A percentile compares a stretch with the other conserved stretches of the same genome.
phyloP scores from a whole-genome alignment of 2,888 invertebrate genomes.

The Matsumyia berberina region DNA sequence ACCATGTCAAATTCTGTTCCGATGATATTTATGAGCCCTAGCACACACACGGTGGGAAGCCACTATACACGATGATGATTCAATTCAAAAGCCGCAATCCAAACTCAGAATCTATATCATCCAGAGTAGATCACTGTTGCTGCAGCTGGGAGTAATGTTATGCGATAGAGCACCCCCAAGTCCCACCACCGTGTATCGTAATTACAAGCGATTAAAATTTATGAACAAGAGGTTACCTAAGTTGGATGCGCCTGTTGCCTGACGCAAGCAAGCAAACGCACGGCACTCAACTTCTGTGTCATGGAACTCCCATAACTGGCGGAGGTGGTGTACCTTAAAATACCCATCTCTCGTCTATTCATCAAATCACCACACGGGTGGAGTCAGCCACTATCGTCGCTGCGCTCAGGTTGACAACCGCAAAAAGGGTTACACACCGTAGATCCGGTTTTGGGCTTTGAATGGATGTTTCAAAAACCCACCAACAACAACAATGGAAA shows the following conservation, averaged over 20 bases:
- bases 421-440: slow-evolving; percentile 68
- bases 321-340: slow-evolving; percentile 38
- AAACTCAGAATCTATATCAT: slow-evolving; percentile 51
- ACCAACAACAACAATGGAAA: slow-evolving; percentile 44
- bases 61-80: slow-evolving; percentile 36
- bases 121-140: slow-evolving; percentile 46
- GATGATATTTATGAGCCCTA: slow-evolving; percentile 71
- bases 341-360: slow-evolving; percentile 27
- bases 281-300: slow-evolving; percentile 37
- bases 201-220: slow-evolving; percentile 69
- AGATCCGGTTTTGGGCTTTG: slow-evolving; percentile 62
- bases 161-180: slow-evolving; percentile 9
- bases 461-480: slow-evolving; percentile 61
- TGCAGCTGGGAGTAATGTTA: slow-evolving; percentile 23
- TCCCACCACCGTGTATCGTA: slow-evolving; percentile 8
- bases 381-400: slow-evolving; percentile 31
- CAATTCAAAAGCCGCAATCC: slow-evolving; percentile 43
- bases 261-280: slow-evolving; percentile 30
- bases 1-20: slow-evolving; percentile 64
- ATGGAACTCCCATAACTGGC: slow-evolving; percentile 58
- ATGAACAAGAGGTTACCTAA: slow-evolving; percentile 67
- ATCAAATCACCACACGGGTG: slow-evolving; percentile 61
- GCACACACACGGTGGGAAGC: slow-evolving; percentile 16
- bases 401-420: slow-evolving; percentile 71
- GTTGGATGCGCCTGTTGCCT: slow-evolving; percentile 44